A percentile compares a stretch with the other conserved stretches of the same genome.
Conservation (phyloP, 2,797 vertebrate species). For the Leuciscus waleckii region DNA sequence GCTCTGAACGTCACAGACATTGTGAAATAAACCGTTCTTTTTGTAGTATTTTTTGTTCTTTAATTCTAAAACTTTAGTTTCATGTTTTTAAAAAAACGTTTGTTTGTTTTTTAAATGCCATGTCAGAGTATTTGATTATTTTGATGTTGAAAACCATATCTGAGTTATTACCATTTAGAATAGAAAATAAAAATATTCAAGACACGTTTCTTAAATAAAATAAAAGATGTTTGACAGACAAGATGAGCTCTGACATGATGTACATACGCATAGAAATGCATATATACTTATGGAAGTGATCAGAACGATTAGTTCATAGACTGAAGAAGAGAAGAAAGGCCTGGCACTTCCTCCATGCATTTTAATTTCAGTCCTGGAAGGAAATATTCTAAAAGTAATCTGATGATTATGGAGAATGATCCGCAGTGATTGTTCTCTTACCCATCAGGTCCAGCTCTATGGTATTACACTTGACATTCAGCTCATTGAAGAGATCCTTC, state of each 20-base stretch:
- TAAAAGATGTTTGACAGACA: neutral
- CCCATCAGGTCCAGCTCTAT: conserved; percentile 91
- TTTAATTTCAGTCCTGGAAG: neutral
- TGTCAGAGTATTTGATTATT: neutral
- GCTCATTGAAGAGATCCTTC: conserved; percentile 89
- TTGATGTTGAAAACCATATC: neutral
- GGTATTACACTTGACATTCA: conserved; percentile 81
- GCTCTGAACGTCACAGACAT: too few relatives aligned
- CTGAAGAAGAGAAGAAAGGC: neutral
- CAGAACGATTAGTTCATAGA: too few relatives aligned
- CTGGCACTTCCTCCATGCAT: neutral
- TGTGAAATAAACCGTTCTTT: neutral
- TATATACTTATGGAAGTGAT: neutral
- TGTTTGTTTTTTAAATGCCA: neutral
- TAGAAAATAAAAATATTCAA: neutral
- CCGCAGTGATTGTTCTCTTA: conserved; percentile 72
- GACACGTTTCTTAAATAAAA: neutral
- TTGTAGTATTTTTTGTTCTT: neutral
- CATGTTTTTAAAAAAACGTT: too few relatives aligned
- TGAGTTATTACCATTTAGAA: neutral
- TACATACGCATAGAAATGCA: too few relatives aligned
- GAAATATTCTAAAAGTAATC: neutral
- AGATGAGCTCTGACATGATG: neutral
- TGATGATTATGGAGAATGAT: neutral
- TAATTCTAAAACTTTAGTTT: neutral